Evolutionary conservation across 2,888 invertebrate species (phyloP).

Genomic region (Pseudococcus longispinus): DNA sequence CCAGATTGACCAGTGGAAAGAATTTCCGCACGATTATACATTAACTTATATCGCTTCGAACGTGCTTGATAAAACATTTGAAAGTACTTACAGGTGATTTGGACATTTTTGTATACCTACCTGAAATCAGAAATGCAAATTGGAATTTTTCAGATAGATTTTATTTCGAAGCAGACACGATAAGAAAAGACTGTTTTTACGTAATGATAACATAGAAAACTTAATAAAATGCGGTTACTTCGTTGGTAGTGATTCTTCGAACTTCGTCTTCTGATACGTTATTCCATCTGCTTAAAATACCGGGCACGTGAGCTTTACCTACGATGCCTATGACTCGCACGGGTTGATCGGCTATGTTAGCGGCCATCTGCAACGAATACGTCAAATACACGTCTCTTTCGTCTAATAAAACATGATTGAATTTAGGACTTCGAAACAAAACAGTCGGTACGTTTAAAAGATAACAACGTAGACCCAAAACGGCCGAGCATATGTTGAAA

Average conservation of each 20-base stretch:
- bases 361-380: constrained; percentile 54
- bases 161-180: background rate
- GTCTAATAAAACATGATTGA: constrained; percentile 51
- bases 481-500: constrained; percentile 49
- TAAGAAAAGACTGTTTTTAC: too few relatives aligned
- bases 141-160: background rate
- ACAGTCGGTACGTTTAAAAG: constrained; percentile 52
- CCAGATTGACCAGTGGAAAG: background rate
- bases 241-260: constrained; percentile 42
- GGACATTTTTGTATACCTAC: background rate
- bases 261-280: constrained; percentile 41
- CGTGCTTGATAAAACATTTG: background rate
- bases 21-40: background rate
- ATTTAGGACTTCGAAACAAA: constrained; percentile 41
- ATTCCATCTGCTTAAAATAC: constrained; percentile 48
- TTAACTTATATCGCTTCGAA: background rate
- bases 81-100: background rate
- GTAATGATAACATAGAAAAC: background rate
- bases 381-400: constrained; percentile 55
- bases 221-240: constrained; percentile 35
- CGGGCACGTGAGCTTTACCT: constrained; percentile 53
- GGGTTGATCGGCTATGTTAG: constrained; percentile 19
- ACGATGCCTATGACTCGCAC: constrained; percentile 50
- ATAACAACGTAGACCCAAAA: constrained; percentile 49
- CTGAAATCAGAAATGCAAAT: background rate